A percentile compares a stretch with the other conserved stretches of the same genome.
Evolutionary conservation across 2,888 invertebrate species (phyloP).

Genomic region (Platypus cylindrus): DNA sequence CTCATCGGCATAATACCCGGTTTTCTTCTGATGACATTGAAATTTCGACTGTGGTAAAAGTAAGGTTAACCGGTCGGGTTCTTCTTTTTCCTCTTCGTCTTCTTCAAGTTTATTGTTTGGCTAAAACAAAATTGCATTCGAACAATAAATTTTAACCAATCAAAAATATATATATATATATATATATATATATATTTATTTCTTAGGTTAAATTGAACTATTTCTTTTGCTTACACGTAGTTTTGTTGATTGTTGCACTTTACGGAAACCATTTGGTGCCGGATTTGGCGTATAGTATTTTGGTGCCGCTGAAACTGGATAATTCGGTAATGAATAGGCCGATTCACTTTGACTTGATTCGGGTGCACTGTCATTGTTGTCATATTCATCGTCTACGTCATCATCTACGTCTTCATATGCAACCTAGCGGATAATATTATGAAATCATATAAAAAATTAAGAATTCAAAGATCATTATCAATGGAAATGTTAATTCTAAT

Average conservation of each 20-base stretch:
- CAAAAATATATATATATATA: too few relatives aligned
- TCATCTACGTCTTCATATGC: conserved; percentile 18
- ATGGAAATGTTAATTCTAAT: too few relatives aligned
- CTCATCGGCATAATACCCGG: conserved; percentile 86
- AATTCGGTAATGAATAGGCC: conserved; percentile 13
- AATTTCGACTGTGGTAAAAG: conserved; percentile 76
- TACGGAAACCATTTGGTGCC: not conserved
- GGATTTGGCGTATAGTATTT: conserved; percentile 5
- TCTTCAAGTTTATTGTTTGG: conserved; percentile 13
- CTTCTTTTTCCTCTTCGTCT: conserved; percentile 64
- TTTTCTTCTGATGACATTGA: conserved; percentile 64
- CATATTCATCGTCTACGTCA: conserved; percentile 18
- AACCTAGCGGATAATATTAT: too few relatives aligned
- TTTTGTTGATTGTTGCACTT: too few relatives aligned
- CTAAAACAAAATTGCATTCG: too few relatives aligned
- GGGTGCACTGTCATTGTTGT: conserved; percentile 17
- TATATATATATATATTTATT: too few relatives aligned
- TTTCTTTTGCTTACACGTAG: too few relatives aligned
- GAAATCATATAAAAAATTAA: too few relatives aligned
- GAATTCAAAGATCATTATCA: too few relatives aligned
- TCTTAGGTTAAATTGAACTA: too few relatives aligned
- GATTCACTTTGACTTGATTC: conserved; percentile 22
- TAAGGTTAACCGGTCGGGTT: conserved; percentile 69
- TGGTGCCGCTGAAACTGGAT: conserved; percentile 8
- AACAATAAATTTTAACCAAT: too few relatives aligned